These are phyloP conservation scores for Nothobranchius kuhntae DNA, from an alignment of 2,113 vertebrate species.

Conservation along the genomic window DNA sequence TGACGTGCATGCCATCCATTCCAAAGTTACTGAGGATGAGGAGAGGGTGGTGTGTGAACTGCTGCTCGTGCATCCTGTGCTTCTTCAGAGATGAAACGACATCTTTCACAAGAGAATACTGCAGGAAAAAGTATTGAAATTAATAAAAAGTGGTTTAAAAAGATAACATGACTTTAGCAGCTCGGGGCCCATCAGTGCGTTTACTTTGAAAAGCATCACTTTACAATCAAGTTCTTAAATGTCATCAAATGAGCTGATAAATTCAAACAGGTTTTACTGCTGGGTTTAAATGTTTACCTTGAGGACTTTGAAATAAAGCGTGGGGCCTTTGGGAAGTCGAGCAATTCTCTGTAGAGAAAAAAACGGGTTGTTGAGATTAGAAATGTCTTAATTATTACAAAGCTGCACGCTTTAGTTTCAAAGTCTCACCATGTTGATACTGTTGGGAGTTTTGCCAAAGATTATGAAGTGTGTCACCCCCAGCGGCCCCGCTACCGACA, in stretches of 20 bases:
- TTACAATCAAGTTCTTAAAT: constrained; percentile 57
- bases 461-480: constrained; percentile 90
- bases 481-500: constrained; percentile 86
- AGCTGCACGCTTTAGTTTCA: fast-evolving
- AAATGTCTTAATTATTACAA: too few species aligned
- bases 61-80: constrained; percentile 93
- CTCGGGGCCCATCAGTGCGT: constrained; percentile 68
- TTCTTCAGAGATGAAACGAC: constrained; percentile 88
- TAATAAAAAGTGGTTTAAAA: neutral
- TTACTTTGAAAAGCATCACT: constrained; percentile 77
- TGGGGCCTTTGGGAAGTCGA: constrained; percentile 90
- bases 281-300: constrained; percentile 74
- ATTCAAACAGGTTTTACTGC: neutral
- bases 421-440: constrained; percentile 84
- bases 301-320: constrained; percentile 82
- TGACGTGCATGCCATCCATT: constrained; percentile 87
- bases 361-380: neutral
- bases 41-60: constrained; percentile 88
- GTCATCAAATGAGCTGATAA: constrained; percentile 62
- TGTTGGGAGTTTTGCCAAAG: constrained; percentile 81
- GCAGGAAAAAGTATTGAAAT: neutral
- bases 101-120: constrained; percentile 89
- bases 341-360: constrained; percentile 82
- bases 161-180: neutral
- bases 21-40: constrained; percentile 93